A percentile compares a stretch with the other conserved stretches of the same genome.
These are phyloP conservation scores for Venturia canescens DNA, from an alignment of 1,140 invertebrate genomes.

Conservation along the genomic window DNA sequence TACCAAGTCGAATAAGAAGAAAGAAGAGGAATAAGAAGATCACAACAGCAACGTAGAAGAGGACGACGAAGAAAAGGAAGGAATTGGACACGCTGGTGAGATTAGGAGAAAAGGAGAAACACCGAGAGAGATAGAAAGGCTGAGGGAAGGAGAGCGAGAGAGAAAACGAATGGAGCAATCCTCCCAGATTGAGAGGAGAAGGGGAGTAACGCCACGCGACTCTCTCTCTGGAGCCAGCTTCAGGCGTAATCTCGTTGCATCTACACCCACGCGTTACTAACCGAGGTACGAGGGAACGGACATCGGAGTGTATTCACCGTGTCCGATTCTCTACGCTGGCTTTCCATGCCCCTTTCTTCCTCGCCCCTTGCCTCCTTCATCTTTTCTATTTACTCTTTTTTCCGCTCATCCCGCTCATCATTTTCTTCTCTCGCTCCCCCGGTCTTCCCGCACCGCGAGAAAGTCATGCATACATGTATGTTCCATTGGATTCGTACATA, in stretches of 20 bases:
- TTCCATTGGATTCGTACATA: too few species aligned
- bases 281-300: constrained; percentile 47
- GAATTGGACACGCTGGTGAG: constrained; percentile 35
- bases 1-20: not conserved
- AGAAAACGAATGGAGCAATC: constrained; percentile 41
- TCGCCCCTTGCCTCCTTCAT: constrained; percentile 43
- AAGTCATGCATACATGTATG: too few species aligned
- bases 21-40: constrained; percentile 25
- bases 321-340: constrained; percentile 49
- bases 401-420: not conserved
- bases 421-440: constrained; percentile 3
- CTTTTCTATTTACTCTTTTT: not conserved
- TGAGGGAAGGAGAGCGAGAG: constrained; percentile 48
- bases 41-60: constrained; percentile 33
- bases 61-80: constrained; percentile 29
- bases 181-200: constrained; percentile 35
- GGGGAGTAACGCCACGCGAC: constrained; percentile 66
- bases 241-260: constrained; percentile 64
- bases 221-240: constrained; percentile 50
- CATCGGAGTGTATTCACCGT: constrained; percentile 47
- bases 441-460: not conserved
- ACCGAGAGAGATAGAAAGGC: constrained; percentile 32
- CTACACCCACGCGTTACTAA: constrained; percentile 67
- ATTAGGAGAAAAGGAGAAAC: constrained; percentile 49
- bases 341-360: constrained; percentile 55